A percentile compares a stretch with the other conserved stretches of the same genome.
phyloP scores from a whole-genome alignment of 1,140 invertebrate genomes.

The Drosophila repletoides region DNA sequence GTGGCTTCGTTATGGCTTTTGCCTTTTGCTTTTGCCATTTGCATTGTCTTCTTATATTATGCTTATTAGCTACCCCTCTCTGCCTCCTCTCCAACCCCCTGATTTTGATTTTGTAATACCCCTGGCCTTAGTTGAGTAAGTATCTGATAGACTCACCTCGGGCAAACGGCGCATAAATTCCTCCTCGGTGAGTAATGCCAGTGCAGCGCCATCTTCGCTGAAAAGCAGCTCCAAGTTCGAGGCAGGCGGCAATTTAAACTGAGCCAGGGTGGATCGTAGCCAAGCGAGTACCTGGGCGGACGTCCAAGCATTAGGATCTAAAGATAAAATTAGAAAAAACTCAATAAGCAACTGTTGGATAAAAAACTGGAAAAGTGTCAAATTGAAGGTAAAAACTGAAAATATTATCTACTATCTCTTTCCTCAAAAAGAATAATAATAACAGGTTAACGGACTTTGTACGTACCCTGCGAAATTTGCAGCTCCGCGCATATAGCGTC shows the following conservation, averaged over 20 bases:
- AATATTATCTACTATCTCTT: no score
- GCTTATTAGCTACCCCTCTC: conserved; percentile 43
- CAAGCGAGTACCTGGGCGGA: conserved; percentile 91
- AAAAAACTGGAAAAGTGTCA: no score
- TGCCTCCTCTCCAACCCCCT: no score
- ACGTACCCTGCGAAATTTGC: conserved; percentile 93
- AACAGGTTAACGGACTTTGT: no score
- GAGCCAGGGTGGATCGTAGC: conserved; percentile 92
- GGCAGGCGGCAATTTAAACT: conserved; percentile 88
- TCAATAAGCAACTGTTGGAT: not conserved
- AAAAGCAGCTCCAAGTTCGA: conserved; percentile 89
- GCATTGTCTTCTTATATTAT: conserved; percentile 61
- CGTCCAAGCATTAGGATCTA: conserved; percentile 94
- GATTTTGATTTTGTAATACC: conserved; percentile 63
- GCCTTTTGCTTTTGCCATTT: conserved; percentile 45
- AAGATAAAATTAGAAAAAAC: conserved; percentile 26
- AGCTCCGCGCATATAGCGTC: conserved; percentile 91
- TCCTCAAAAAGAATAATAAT: no score
- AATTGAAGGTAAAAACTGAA: no score
- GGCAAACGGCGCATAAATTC: conserved; percentile 92
- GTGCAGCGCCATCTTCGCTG: conserved; percentile 86
- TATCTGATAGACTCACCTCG: conserved; percentile 85
- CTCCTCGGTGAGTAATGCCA: conserved; percentile 90
- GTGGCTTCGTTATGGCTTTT: conserved; percentile 31
- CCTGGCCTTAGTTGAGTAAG: conserved; percentile 47